These are phyloP conservation scores for Drosophila kepulauana DNA, from an alignment of 1,140 invertebrate genomes.

Conservation along the genomic window DNA sequence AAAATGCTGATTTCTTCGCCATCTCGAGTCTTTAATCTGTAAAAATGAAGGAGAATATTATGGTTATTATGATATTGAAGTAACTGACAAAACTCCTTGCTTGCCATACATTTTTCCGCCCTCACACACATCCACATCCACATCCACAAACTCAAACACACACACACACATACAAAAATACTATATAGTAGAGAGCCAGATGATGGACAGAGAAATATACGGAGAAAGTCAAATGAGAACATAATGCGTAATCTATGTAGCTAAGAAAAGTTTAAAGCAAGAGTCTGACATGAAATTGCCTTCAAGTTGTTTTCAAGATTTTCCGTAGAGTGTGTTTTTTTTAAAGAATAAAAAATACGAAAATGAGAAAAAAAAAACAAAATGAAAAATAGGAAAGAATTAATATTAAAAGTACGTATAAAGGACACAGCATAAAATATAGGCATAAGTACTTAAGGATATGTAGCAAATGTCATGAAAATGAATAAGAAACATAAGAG, in stretches of 20 bases:
- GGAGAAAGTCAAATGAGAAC: slow-evolving; percentile 4
- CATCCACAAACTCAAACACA: slow-evolving; percentile 5
- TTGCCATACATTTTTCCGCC: not conserved
- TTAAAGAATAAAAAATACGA: slow-evolving; percentile 24
- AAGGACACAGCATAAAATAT: slow-evolving; percentile 33
- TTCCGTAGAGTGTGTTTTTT: slow-evolving; percentile 36
- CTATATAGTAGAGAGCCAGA: slow-evolving; percentile 5
- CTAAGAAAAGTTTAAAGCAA: slow-evolving; percentile 62
- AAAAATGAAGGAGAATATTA: slow-evolving; percentile 1
- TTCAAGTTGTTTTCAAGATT: slow-evolving; percentile 62
- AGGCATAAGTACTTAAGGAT: slow-evolving; percentile 31
- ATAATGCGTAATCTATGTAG: slow-evolving; percentile 42
- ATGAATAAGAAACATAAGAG: slow-evolving; percentile 1
- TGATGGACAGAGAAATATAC: not conserved
- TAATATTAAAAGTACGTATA: slow-evolving; percentile 52
- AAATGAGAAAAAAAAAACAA: slow-evolving; percentile 19
- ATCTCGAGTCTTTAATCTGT: slow-evolving; percentile 5
- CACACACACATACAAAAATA: slow-evolving; percentile 20
- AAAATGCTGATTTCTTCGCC: not conserved
- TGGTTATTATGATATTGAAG: not conserved
- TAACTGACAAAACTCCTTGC: not conserved
- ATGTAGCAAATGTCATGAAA: slow-evolving; percentile 4
- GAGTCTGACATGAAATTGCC: slow-evolving; percentile 82
- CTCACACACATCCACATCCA: not conserved
- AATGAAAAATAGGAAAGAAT: slow-evolving; percentile 2